Base-by-base conservation (phyloP, 2,113 vertebrate genomes). In the Tachysurus fulvidraco region DNA sequence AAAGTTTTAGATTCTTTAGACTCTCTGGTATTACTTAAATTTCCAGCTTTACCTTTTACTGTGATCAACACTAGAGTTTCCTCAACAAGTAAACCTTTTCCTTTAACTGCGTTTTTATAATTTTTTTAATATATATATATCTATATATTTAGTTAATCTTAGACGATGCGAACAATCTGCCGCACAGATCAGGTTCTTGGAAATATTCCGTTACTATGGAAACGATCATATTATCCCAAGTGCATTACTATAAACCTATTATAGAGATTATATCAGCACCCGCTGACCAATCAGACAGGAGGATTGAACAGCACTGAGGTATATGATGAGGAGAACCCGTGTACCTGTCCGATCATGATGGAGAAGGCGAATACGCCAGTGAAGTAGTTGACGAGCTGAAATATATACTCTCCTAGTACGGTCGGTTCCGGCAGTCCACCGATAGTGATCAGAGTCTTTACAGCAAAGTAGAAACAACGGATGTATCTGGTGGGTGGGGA, bases 291-390 rank as follows among this genome's bases (percentile, higher is more conserved):
- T 76, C 25, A 52, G 41, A 74, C 1, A 12, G 4, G 41, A 74
- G 10, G 11, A 44, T 12, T 74, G 19, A 44, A 46, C 41, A 46
- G 36, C 4, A 19, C 21, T 71, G 30, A 41, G 67, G 36, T 44
- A 44, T 23, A 73, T 76, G 21, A 59, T 23, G 36, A 25, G 19
- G 46, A 64, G 3, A 19, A 52, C 5, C 28, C n/a, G 0, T 88
- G 84, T 92, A 99, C 98, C 96, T 99, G 98, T 84, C 98, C 98
- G 21, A 99, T 99, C 98, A 99, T 99, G 90, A 99, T 97, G 0
- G 98, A 99, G 94, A 99, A 99, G 87, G 94, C 97, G 64, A 99
- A 99, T 90, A 99, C 97, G 0, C 98, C 98, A 0, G 96, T 96
- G 94, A 99, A 99, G 90, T 99, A 99, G 92, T 99, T 99, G 89